Percentiles rank a stretch among this genome's conserved stretches.
These are phyloP conservation scores for Brachypterus glaber DNA, from an alignment of 2,888 invertebrate species.

Conservation along the genomic window DNA sequence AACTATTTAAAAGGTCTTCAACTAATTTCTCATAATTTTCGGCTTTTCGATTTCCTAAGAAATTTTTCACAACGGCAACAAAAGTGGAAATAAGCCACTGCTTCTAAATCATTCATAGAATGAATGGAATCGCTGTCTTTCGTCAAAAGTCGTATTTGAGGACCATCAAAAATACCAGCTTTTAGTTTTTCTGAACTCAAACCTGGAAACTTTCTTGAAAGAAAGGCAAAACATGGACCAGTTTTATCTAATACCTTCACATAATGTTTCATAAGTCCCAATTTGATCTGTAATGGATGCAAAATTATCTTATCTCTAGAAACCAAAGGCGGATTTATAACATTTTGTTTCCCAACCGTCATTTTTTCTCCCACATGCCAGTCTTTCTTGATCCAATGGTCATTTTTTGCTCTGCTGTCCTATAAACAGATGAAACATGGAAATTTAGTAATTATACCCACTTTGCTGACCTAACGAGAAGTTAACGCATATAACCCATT, in stretches of 20 bases:
- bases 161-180: constrained; percentile 19
- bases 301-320: constrained; percentile 12
- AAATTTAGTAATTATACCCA: constrained; percentile 24
- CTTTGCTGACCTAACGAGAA: constrained; percentile 22
- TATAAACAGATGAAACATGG: constrained; percentile 23
- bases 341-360: constrained; percentile 7
- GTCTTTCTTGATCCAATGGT: constrained; percentile 16
- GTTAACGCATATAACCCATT: constrained; percentile 13
- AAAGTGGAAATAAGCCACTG: too few relatives aligned
- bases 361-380: constrained; percentile 16
- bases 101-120: constrained; percentile 4
- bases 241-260: constrained; percentile 20
- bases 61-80: too few relatives aligned
- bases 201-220: constrained; percentile 17
- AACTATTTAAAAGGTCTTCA: too few relatives aligned
- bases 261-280: constrained; percentile 24
- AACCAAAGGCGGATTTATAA: constrained; percentile 13
- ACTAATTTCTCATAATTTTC: constrained; percentile 10
- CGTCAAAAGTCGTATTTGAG: constrained; percentile 15
- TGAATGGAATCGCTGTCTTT: constrained; percentile 2
- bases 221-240: constrained; percentile 15
- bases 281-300: constrained; percentile 24
- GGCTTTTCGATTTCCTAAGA: constrained; percentile 13
- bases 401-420: constrained; percentile 22
- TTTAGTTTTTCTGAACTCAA: constrained; percentile 18